Evolutionary conservation across 2,888 invertebrate species (phyloP).

Genomic region (Vesta saturnalis): DNA sequence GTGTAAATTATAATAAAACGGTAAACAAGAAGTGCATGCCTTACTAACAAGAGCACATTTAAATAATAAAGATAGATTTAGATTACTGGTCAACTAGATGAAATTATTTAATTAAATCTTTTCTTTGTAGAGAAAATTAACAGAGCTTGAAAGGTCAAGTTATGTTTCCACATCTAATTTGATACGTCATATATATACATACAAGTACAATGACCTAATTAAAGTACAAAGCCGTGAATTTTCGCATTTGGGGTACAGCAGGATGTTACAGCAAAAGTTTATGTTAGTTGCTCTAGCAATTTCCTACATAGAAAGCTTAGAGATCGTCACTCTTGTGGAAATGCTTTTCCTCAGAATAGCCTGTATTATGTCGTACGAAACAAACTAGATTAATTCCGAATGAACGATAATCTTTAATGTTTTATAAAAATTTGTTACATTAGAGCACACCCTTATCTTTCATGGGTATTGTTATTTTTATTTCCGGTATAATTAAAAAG

Average conservation of each 20-base stretch:
- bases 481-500: too few species aligned
- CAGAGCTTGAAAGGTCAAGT: background rate
- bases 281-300: slow-evolving; percentile 19
- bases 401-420: slow-evolving; percentile 20
- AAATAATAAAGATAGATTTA: slow-evolving; percentile 1
- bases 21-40: background rate
- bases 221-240: slow-evolving; percentile 8
- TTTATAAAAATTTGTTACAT: slow-evolving; percentile 12
- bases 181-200: background rate
- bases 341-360: slow-evolving; percentile 14
- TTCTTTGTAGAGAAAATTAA: slow-evolving; percentile 1
- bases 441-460: background rate
- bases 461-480: too few species aligned
- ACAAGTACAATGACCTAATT: slow-evolving; percentile 10
- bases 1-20: background rate
- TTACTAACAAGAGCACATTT: background rate
- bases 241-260: slow-evolving; percentile 11
- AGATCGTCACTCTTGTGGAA: slow-evolving; percentile 19
- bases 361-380: slow-evolving; percentile 19
- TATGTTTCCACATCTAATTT: slow-evolving; percentile 1
- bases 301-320: slow-evolving; percentile 18
- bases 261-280: slow-evolving; percentile 22
- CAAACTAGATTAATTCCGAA: slow-evolving; percentile 22
- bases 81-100: background rate
- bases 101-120: background rate